These are phyloP conservation scores for Heliconius himera DNA, from an alignment of 1,140 invertebrate species.

Conservation along the genomic window DNA sequence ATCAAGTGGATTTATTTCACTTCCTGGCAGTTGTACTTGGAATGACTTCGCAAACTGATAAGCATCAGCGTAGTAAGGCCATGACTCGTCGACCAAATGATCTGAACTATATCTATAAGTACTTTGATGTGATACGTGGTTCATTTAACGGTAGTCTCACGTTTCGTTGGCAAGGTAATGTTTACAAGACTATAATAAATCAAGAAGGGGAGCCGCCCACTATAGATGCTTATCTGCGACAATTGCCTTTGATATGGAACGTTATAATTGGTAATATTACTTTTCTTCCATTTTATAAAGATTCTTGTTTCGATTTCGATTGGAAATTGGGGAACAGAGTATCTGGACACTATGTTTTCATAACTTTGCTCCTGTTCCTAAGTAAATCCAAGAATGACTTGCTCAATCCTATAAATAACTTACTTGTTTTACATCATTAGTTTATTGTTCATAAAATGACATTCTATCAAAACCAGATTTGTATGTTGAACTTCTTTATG, in stretches of 20 bases:
- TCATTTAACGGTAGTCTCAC: slow-evolving; percentile 28
- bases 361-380: too few species aligned
- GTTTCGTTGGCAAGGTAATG: slow-evolving; percentile 29
- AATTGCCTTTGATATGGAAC: neutral
- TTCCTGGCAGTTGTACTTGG: slow-evolving; percentile 26
- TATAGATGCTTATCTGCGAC: neutral
- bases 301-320: too few species aligned
- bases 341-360: too few species aligned
- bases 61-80: slow-evolving; percentile 28
- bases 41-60: slow-evolving; percentile 34
- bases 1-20: slow-evolving; percentile 24
- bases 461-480: too few species aligned
- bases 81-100: slow-evolving; percentile 24
- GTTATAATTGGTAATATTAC: neutral
- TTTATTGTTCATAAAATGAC: too few species aligned
- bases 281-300: neutral
- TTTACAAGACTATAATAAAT: slow-evolving; percentile 29
- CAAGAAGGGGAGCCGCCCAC: slow-evolving; percentile 8
- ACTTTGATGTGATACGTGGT: slow-evolving; percentile 1
- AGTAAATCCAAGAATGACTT: too few species aligned
- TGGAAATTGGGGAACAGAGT: too few species aligned
- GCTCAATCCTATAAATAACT: too few species aligned
- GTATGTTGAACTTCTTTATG: too few species aligned
- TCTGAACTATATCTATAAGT: slow-evolving; percentile 11
- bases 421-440: too few species aligned